Percentiles rank a stretch among this genome's conserved stretches.
These are phyloP conservation scores for Orchesella cincta DNA, from an alignment of 1,140 invertebrate genomes.

Conservation along the genomic window DNA sequence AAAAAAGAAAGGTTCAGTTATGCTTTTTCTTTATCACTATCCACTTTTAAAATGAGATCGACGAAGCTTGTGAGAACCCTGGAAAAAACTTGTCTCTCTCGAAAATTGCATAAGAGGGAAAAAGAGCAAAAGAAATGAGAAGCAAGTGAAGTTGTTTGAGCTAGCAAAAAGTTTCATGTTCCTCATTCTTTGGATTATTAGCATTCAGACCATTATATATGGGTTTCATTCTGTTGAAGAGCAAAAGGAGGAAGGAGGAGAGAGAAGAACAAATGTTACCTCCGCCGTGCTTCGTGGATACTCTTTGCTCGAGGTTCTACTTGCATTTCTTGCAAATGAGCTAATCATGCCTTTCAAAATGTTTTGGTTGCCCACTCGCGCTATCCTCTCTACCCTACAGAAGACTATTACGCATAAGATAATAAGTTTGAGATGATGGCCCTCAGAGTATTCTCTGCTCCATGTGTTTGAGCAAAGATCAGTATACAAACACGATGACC, in stretches of 20 bases:
- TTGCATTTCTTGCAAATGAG: background rate
- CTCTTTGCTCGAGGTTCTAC: background rate
- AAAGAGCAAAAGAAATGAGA: background rate
- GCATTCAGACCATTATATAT: slow-evolving; percentile 2
- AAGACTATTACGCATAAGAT: background rate
- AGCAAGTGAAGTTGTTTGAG: background rate
- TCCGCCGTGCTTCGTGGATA: background rate
- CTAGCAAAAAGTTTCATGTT: background rate
- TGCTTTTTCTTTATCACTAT: background rate
- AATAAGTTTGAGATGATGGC: background rate
- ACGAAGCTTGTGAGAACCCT: background rate
- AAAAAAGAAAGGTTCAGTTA: background rate
- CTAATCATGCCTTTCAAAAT: background rate
- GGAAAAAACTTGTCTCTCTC: background rate
- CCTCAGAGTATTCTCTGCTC: no score
- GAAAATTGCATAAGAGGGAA: background rate
- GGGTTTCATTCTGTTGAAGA: background rate
- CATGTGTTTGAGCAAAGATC: no score
- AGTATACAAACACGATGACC: no score
- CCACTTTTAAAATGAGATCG: background rate
- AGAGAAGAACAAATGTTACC: slow-evolving; percentile 10
- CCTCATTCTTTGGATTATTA: background rate
- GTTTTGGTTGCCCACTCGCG: background rate
- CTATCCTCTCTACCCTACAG: background rate
- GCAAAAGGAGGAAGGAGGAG: background rate